Conservation (phyloP, 2,113 vertebrate genomes). For the Ceratotherium simum region DNA sequence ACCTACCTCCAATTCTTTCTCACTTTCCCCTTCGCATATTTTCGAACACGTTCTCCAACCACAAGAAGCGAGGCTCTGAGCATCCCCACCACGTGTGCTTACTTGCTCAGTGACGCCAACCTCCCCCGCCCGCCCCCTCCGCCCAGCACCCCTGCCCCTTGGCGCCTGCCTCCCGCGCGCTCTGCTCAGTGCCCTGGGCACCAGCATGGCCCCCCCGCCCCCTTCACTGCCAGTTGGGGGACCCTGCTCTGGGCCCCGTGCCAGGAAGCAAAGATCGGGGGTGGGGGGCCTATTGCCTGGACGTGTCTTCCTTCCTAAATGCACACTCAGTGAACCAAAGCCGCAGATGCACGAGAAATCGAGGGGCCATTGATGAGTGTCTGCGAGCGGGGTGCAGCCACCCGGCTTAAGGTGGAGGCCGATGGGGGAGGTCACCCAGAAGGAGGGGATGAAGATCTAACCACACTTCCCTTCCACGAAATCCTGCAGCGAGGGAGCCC, state of each 20-base stretch:
- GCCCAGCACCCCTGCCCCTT: not conserved
- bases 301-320: not conserved
- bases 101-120: not conserved
- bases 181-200: not conserved
- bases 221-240: not conserved
- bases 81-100: no score
- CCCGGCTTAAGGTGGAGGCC: fast-evolving
- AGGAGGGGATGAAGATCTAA: not conserved
- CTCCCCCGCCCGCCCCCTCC: fast-evolving
- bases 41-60: no score
- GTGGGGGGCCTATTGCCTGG: not conserved
- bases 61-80: not conserved
- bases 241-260: not conserved
- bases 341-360: fast-evolving
- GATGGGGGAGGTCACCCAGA: not conserved
- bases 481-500: not conserved
- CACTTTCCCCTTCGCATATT: not conserved
- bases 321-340: not conserved
- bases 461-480: not conserved
- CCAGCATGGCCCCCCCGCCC: not conserved
- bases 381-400: not conserved
- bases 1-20: not conserved
- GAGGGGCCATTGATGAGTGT: not conserved
- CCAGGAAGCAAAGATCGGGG: not conserved
- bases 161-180: fast-evolving